phyloP scores from a whole-genome alignment of 2,888 invertebrate species.

The Dynastes maya region DNA sequence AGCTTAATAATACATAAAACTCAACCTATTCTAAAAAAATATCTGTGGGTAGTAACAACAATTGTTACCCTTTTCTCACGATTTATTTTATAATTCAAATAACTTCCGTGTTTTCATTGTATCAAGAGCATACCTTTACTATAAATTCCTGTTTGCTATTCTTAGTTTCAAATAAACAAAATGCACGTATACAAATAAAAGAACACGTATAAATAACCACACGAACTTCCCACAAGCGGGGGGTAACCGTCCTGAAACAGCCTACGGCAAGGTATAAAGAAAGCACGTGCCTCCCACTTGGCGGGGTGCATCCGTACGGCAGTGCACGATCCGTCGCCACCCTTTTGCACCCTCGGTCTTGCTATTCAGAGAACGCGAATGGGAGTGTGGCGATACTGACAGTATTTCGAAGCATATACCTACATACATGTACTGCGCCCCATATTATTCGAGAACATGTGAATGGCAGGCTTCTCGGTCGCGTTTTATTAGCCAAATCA shows the following conservation, averaged over 20 bases:
- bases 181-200: slow-evolving; percentile 23
- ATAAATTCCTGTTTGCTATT: neutral
- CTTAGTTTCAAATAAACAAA: slow-evolving; percentile 14
- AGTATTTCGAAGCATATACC: slow-evolving; percentile 1
- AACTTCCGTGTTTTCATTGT: neutral
- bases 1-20: too few relatives aligned
- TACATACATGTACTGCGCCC: slow-evolving; percentile 41
- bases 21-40: neutral
- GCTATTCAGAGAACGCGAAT: slow-evolving; percentile 36
- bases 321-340: slow-evolving; percentile 44
- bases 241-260: slow-evolving; percentile 51
- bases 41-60: neutral
- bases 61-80: neutral
- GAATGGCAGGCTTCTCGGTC: slow-evolving; percentile 23
- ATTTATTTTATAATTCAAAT: neutral
- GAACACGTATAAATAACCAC: slow-evolving; percentile 51
- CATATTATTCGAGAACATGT: slow-evolving; percentile 27
- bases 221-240: slow-evolving; percentile 57
- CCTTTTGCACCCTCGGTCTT: slow-evolving; percentile 39
- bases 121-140: neutral
- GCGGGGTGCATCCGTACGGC: slow-evolving; percentile 50
- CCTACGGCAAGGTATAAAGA: slow-evolving; percentile 50
- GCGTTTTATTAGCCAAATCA: slow-evolving; percentile 53
- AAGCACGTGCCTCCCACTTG: slow-evolving; percentile 57
- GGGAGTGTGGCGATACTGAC: slow-evolving; percentile 49